Evolutionary conservation across 2,797 vertebrate species (phyloP).

Genomic region (Catamblyrhynchus diadema): DNA sequence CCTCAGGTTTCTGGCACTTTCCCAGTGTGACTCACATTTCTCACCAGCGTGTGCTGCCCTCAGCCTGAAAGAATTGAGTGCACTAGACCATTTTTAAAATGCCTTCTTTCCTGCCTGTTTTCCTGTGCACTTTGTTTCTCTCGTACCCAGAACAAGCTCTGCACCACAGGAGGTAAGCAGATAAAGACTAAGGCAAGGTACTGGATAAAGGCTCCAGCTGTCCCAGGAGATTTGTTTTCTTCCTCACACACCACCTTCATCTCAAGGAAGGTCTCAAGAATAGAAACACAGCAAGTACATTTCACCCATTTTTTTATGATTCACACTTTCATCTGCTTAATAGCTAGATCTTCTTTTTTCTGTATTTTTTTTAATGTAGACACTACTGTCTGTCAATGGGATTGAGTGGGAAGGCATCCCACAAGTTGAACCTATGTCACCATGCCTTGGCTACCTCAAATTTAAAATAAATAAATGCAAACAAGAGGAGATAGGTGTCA

Average conservation of each 20-base stretch:
- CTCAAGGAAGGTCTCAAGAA: not conserved
- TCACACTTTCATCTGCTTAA: not conserved
- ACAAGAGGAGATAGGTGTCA: not conserved
- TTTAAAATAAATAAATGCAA: not conserved
- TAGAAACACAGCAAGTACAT: not conserved
- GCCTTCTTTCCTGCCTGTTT: not conserved
- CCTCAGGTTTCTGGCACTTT: not conserved
- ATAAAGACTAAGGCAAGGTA: conserved; percentile 12
- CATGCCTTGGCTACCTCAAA: not conserved
- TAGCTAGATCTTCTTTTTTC: not conserved
- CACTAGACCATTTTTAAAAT: not conserved
- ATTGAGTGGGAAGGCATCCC: not conserved
- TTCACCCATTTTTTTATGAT: not conserved
- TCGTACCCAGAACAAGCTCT: not conserved
- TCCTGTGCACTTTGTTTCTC: not conserved
- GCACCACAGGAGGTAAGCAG: conserved; percentile 37
- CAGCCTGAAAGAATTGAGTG: not conserved
- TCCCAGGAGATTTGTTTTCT: conserved; percentile 39
- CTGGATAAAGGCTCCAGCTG: conserved; percentile 46
- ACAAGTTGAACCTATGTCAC: not conserved
- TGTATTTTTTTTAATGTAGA: not conserved
- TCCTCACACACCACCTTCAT: not conserved
- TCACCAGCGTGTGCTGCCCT: not conserved
- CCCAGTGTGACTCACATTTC: not conserved
- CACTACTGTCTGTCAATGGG: not conserved